Conservation (phyloP, 2,797 vertebrate species). For the Sebastes flavidus region DNA sequence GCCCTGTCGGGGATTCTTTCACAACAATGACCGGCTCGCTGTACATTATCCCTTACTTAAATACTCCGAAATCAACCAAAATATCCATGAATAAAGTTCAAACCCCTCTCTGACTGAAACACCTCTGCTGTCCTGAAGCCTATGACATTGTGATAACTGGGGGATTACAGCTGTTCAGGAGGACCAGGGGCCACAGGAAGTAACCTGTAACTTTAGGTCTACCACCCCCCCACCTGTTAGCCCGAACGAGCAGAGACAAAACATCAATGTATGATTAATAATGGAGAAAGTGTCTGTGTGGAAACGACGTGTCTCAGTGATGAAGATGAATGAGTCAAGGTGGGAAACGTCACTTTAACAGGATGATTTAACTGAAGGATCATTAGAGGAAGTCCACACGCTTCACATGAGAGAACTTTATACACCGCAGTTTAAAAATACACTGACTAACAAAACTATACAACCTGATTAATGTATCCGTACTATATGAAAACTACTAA, state of each 20-base stretch:
- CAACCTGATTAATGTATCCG: background rate
- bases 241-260: slow-evolving; percentile 64
- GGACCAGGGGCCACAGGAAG: slow-evolving; percentile 84
- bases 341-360: slow-evolving; percentile 2
- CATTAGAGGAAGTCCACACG: background rate
- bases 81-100: background rate
- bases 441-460: background rate
- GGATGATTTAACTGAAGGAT: background rate
- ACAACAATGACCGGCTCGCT: no score
- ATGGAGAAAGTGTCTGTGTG: slow-evolving; percentile 32
- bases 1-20: no score
- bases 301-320: slow-evolving; percentile 39
- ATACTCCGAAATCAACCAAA: no score
- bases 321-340: slow-evolving; percentile 64
- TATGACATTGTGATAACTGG: slow-evolving; percentile 84
- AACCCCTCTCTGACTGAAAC: background rate
- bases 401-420: background rate
- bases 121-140: slow-evolving; percentile 62
- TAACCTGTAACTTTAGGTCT: slow-evolving; percentile 85
- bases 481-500: no score
- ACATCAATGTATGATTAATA: slow-evolving; percentile 73
- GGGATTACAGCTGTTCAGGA: slow-evolving; percentile 87
- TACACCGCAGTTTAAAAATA: background rate
- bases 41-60: no score
- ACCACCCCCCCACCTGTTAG: slow-evolving; percentile 50